Evolutionary conservation across 2,888 invertebrate genomes (phyloP).

Genomic region (Oxycera nigricornis): DNA sequence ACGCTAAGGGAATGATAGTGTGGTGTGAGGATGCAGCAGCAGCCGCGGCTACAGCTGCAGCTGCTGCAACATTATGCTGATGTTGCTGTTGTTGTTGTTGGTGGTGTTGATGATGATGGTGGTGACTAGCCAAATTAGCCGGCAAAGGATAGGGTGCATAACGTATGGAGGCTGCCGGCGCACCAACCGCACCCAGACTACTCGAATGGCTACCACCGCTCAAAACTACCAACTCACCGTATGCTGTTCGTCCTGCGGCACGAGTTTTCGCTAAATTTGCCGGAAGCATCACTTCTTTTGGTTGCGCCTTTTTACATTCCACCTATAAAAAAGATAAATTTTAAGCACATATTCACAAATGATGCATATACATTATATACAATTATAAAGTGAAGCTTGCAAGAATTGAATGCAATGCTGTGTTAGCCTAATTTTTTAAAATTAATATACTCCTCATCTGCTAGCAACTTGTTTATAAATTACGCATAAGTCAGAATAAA

Average conservation of each 20-base stretch:
- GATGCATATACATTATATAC: no score
- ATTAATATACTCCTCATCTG: no score
- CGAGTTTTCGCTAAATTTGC: conserved; percentile 94
- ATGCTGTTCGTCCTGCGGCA: conserved; percentile 93
- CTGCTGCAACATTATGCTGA: conserved; percentile 53
- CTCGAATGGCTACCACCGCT: conserved; percentile 72
- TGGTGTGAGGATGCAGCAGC: conserved; percentile 53
- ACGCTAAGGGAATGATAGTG: conserved; percentile 53
- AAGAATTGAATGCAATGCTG: no score
- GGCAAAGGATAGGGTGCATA: conserved; percentile 71
- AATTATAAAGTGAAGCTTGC: no score
- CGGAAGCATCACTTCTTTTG: conserved; percentile 99
- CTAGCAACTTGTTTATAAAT: no score
- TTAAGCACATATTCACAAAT: no score
- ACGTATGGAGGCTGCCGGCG: conserved; percentile 65
- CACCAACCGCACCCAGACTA: conserved; percentile 58
- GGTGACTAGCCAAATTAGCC: conserved; percentile 59
- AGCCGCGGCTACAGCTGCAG: conserved; percentile 53
- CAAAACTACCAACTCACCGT: conserved; percentile 96
- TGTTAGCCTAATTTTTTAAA: no score
- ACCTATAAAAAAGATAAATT: conserved; percentile 79
- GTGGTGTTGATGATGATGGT: conserved; percentile 53
- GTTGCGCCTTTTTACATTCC: conserved; percentile 99
- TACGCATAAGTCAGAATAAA: no score
- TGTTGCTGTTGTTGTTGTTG: conserved; percentile 53